phyloP scores from a whole-genome alignment of 2,113 vertebrate species.

The Edolisoma coerulescens region DNA sequence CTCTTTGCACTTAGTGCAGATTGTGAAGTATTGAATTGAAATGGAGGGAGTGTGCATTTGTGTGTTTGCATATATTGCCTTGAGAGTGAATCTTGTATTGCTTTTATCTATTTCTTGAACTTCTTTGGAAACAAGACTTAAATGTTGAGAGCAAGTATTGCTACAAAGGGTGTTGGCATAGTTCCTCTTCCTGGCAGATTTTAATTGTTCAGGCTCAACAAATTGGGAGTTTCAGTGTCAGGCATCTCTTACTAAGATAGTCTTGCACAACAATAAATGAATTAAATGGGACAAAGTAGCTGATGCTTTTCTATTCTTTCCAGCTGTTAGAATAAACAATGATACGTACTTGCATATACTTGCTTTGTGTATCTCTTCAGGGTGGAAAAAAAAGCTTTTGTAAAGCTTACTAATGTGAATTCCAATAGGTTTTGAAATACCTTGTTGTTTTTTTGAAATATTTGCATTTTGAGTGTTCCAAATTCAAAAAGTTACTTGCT shows the following conservation, averaged over 20 bases:
- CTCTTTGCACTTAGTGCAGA: background rate
- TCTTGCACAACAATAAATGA: slow-evolving; percentile 25
- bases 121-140: background rate
- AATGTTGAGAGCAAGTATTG: background rate
- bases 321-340: background rate
- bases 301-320: background rate
- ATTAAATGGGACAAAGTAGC: background rate
- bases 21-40: background rate
- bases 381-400: background rate
- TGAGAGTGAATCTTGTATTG: background rate
- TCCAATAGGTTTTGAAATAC: background rate
- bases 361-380: background rate
- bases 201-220: slow-evolving; percentile 1
- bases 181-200: background rate
- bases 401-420: background rate
- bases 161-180: background rate
- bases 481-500: background rate
- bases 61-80: background rate
- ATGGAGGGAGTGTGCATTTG: background rate
- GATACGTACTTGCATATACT: background rate
- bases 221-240: background rate
- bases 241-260: background rate
- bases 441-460: background rate
- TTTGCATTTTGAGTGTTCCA: background rate
- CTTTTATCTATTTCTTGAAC: background rate